Conservation (phyloP, 1,140 invertebrate genomes). For the Drosophila asahinai region DNA sequence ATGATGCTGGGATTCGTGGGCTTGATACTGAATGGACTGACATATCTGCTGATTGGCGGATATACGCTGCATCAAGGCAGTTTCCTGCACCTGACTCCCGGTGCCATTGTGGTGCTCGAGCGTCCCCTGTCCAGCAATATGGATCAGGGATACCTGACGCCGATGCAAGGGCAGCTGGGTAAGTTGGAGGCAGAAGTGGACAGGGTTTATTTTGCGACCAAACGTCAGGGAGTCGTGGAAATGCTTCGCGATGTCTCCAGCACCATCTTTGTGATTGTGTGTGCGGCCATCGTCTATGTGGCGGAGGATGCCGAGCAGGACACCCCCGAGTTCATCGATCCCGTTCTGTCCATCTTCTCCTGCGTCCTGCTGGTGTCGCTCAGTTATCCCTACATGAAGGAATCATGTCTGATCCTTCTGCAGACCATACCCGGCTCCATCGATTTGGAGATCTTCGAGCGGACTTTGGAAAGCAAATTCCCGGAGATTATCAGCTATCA, state of each 20-base stretch:
- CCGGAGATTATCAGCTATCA: slow-evolving; percentile 92
- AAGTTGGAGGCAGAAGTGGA: slow-evolving; percentile 72
- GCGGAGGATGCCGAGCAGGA: slow-evolving; percentile 85
- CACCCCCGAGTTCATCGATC: slow-evolving; percentile 91
- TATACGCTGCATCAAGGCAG: slow-evolving; percentile 92
- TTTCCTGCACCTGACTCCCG: slow-evolving; percentile 89
- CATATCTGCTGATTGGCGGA: slow-evolving; percentile 91
- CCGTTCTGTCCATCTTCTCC: slow-evolving; percentile 89
- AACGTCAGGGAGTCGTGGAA: slow-evolving; percentile 86
- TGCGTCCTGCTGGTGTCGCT: slow-evolving; percentile 88
- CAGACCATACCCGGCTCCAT: slow-evolving; percentile 93
- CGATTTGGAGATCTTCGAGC: slow-evolving; percentile 89
- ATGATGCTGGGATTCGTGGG: slow-evolving; percentile 89
- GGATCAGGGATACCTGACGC: slow-evolving; percentile 74
- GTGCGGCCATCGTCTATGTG: slow-evolving; percentile 88
- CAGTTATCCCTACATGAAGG: slow-evolving; percentile 92
- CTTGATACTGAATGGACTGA: slow-evolving; percentile 89
- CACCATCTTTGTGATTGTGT: slow-evolving; percentile 89
- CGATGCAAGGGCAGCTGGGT: slow-evolving; percentile 86
- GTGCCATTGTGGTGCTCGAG: slow-evolving; percentile 88
- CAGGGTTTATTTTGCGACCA: slow-evolving; percentile 77
- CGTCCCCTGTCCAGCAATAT: slow-evolving; percentile 86
- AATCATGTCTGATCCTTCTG: slow-evolving; percentile 91
- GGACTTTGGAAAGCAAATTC: slow-evolving; percentile 89
- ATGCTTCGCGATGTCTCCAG: slow-evolving; percentile 88